Percentiles rank a stretch among this genome's conserved stretches.
Evolutionary conservation across 1,140 invertebrate species (phyloP).

Genomic region (Trichonephila inaurata): DNA sequence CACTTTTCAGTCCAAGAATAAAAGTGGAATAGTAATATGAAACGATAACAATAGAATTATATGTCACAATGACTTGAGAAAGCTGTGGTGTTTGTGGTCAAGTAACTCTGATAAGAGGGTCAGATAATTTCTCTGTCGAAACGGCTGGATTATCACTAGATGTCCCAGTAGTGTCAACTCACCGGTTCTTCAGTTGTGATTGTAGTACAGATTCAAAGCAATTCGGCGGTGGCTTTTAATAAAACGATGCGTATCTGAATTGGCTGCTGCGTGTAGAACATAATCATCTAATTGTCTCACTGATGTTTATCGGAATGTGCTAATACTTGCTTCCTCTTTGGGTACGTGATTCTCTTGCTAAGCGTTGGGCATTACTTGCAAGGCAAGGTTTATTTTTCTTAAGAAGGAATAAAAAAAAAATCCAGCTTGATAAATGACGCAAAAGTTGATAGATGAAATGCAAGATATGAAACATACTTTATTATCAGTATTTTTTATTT

Average conservation of each 20-base stretch:
- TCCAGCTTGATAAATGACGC: no score
- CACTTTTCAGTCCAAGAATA: not conserved
- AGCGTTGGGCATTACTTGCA: not conserved
- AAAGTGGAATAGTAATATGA: not conserved
- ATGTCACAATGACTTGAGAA: not conserved
- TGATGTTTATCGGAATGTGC: not conserved
- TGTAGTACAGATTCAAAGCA: not conserved
- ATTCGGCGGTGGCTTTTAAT: not conserved
- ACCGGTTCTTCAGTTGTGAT: not conserved
- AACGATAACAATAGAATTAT: slow-evolving; percentile 25
- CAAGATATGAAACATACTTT: not conserved
- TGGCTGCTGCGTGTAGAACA: not conserved
- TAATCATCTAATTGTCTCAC: not conserved
- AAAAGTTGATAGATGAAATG: not conserved
- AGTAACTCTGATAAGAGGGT: slow-evolving; percentile 1
- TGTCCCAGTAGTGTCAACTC: not conserved
- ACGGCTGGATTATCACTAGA: not conserved
- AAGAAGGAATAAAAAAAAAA: no score
- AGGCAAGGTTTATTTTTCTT: not conserved
- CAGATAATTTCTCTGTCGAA: not conserved
- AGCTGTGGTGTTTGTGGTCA: slow-evolving; percentile 4
- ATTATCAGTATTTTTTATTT: no score
- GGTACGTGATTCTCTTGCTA: not conserved
- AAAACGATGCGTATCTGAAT: not conserved
- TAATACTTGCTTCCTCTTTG: not conserved